Conservation (phyloP, 2,888 invertebrate species). For the Coecobrya sp. region DNA sequence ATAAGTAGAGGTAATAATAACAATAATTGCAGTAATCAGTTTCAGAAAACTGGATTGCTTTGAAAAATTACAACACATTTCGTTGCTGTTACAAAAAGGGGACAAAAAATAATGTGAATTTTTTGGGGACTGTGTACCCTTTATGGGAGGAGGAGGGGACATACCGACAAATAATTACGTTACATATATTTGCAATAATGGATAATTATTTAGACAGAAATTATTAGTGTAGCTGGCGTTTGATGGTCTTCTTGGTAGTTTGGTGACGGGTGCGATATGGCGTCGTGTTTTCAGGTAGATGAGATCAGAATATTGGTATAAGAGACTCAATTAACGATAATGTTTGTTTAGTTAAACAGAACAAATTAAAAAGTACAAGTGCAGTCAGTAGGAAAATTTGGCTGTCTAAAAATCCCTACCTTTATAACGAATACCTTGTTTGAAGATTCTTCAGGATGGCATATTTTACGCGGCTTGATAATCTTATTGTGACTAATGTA, state of each 20-base stretch:
- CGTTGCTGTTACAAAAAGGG: neutral
- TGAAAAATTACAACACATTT: conserved; percentile 52
- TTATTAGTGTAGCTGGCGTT: neutral
- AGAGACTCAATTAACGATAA: neutral
- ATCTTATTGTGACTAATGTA: conserved; percentile 41
- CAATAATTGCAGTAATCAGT: conserved; percentile 28
- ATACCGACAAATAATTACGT: conserved; percentile 28
- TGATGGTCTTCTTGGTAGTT: conserved; percentile 19
- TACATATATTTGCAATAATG: conserved; percentile 23
- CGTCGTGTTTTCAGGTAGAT: neutral
- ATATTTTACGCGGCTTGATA: conserved; percentile 24
- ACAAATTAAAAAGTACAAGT: neutral
- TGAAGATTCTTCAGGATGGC: neutral
- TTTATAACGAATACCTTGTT: neutral
- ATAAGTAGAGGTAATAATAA: conserved; percentile 41
- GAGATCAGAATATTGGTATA: neutral
- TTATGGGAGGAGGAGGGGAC: neutral
- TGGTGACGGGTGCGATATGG: conserved; percentile 24
- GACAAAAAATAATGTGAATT: neutral
- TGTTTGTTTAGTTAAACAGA: conserved; percentile 37
- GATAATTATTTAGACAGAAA: conserved; percentile 46
- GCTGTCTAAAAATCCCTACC: neutral
- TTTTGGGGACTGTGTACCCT: conserved; percentile 1
- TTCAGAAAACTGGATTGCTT: conserved; percentile 56
- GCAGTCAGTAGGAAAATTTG: conserved; percentile 22